These are phyloP conservation scores for Drosophila chauvacae DNA, from an alignment of 1,140 invertebrate genomes.

Conservation along the genomic window DNA sequence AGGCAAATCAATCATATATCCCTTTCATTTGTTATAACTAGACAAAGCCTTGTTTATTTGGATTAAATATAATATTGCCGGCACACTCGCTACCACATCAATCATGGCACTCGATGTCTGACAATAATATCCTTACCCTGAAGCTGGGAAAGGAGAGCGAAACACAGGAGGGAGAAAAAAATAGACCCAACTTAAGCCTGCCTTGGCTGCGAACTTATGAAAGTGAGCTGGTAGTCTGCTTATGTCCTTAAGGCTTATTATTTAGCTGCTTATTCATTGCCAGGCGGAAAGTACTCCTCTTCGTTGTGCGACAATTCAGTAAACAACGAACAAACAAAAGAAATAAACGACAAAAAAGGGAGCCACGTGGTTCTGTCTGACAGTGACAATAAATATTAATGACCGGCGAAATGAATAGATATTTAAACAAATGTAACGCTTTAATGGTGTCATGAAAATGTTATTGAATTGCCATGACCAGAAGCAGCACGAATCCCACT, in stretches of 20 bases:
- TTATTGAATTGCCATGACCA: slow-evolving; percentile 62
- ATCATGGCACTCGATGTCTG: slow-evolving; percentile 55
- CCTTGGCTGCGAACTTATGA: slow-evolving; percentile 24
- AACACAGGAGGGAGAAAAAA: slow-evolving; percentile 19
- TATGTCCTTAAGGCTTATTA: slow-evolving; percentile 62
- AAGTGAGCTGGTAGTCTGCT: slow-evolving; percentile 33
- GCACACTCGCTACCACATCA: slow-evolving; percentile 32
- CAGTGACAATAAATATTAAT: slow-evolving; percentile 57
- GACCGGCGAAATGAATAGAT: slow-evolving; percentile 33
- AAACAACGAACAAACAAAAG: slow-evolving; percentile 6
- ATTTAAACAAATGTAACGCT: slow-evolving; percentile 48
- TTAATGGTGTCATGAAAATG: slow-evolving; percentile 55
- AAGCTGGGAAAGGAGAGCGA: background rate
- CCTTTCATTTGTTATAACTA: slow-evolving; percentile 52
- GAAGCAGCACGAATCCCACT: slow-evolving; percentile 4
- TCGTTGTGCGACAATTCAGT: slow-evolving; percentile 6
- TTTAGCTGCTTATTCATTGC: slow-evolving; percentile 51
- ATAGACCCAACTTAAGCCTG: slow-evolving; percentile 36
- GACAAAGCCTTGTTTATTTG: slow-evolving; percentile 31
- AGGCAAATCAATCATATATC: background rate
- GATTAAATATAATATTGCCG: slow-evolving; percentile 13
- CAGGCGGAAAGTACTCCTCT: slow-evolving; percentile 1
- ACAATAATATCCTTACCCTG: slow-evolving; percentile 13
- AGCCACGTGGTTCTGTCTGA: slow-evolving; percentile 32
- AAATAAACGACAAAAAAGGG: background rate